Evolutionary conservation across 2,113 vertebrate genomes (phyloP).

Genomic region (Thymallus thymallus): DNA sequence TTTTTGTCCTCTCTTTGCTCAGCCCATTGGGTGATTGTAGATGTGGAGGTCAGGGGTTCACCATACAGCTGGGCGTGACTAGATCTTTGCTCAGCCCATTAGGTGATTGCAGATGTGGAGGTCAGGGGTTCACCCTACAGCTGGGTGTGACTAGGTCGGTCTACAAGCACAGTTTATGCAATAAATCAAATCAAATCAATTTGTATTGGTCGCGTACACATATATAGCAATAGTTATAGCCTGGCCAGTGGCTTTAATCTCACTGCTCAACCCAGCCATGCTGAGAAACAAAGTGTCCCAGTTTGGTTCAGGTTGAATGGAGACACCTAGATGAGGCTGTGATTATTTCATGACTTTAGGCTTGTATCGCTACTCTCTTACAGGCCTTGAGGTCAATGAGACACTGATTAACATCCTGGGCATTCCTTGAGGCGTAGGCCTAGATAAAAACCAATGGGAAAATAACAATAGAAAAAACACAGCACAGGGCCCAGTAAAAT

Average conservation of each 20-base stretch:
- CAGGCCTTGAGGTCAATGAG: background rate
- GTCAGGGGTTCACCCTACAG: constrained; percentile 5
- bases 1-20: background rate
- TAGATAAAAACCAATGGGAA: background rate
- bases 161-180: background rate
- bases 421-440: background rate
- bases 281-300: background rate
- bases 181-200: background rate
- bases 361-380: background rate
- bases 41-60: constrained; percentile 1
- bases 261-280: constrained; percentile 3
- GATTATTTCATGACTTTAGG: background rate
- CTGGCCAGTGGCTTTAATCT: constrained; percentile 5
- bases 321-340: background rate
- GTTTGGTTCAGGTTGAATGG: background rate
- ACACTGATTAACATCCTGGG: background rate
- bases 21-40: background rate
- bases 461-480: background rate
- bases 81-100: background rate
- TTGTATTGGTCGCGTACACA: too few species aligned
- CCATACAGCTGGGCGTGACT: constrained; percentile 7
- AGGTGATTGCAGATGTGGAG: constrained; percentile 1
- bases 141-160: background rate
- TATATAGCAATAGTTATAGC: constrained; percentile 10
- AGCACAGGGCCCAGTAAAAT: background rate